Conservation (phyloP, 2,888 invertebrate species). For the Unio delphinus region DNA sequence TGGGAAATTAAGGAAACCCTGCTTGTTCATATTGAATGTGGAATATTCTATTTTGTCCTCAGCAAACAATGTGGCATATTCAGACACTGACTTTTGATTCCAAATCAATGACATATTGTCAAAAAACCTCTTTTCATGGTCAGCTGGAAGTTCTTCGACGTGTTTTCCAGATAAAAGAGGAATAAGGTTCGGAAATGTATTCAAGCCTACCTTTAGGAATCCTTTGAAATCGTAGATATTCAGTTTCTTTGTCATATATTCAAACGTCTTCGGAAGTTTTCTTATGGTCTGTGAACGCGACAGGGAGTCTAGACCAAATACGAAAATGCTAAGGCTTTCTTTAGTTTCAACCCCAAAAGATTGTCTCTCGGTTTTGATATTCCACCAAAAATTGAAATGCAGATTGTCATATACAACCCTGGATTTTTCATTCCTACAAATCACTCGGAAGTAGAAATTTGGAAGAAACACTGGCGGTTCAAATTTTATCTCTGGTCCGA, state of each 20-base stretch:
- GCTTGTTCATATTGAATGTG: constrained; percentile 84
- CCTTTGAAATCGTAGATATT: constrained; percentile 34
- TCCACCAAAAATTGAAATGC: constrained; percentile 21
- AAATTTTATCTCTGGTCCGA: constrained; percentile 6
- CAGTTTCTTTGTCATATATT: constrained; percentile 26
- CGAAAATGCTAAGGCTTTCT: constrained; percentile 17
- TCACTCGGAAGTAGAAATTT: constrained; percentile 12
- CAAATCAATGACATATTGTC: constrained; percentile 81
- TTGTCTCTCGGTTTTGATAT: not conserved
- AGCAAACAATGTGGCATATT: constrained; percentile 83
- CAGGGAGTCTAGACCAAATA: constrained; percentile 24
- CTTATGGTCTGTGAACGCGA: constrained; percentile 27
- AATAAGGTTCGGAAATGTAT: constrained; percentile 36
- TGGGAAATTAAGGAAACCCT: constrained; percentile 82
- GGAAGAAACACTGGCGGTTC: constrained; percentile 18
- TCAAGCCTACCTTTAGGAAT: constrained; percentile 36
- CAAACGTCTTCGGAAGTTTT: constrained; percentile 29
- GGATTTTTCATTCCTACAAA: constrained; percentile 6
- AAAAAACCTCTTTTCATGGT: constrained; percentile 11
- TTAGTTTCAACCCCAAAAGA: constrained; percentile 11
- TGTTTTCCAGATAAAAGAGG: constrained; percentile 32
- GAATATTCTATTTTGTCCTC: constrained; percentile 87
- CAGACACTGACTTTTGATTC: constrained; percentile 82
- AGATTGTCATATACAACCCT: constrained; percentile 20
- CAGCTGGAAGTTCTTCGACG: constrained; percentile 5